A percentile compares a stretch with the other conserved stretches of the same genome.
phyloP scores from a whole-genome alignment of 2,113 vertebrate species.

The Hyla sarda region DNA sequence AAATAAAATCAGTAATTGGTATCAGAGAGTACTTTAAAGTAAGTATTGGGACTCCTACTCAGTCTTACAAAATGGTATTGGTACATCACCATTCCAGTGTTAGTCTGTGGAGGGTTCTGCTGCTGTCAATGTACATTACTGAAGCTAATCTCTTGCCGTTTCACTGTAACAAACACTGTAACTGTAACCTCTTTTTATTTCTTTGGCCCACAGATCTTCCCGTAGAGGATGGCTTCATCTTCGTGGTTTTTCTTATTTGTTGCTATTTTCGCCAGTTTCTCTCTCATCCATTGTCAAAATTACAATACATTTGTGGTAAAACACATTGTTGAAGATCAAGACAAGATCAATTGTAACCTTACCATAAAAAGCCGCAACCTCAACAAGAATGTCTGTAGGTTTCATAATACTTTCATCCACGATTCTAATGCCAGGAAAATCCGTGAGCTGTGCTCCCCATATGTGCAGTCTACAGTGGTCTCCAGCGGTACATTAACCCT shows the following conservation, averaged over 20 bases:
- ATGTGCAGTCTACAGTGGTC: not conserved
- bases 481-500: not conserved
- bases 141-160: not conserved
- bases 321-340: slow-evolving; percentile 39
- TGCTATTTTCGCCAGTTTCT: slow-evolving; percentile 5
- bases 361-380: slow-evolving; percentile 35
- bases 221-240: not conserved
- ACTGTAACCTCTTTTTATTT: slow-evolving; percentile 6
- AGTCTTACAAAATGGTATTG: too few relatives aligned
- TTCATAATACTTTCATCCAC: slow-evolving; percentile 48
- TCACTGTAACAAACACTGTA: not conserved
- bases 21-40: too few relatives aligned
- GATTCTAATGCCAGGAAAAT: slow-evolving; percentile 27
- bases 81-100: too few relatives aligned
- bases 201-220: not conserved
- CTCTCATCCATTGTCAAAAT: slow-evolving; percentile 1
- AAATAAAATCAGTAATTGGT: too few relatives aligned
- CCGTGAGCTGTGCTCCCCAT: not conserved
- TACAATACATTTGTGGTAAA: slow-evolving; percentile 17
- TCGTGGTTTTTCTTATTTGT: not conserved
- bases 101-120: not conserved
- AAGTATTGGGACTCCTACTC: too few relatives aligned
- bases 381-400: not conserved
- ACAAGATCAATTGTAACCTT: slow-evolving; percentile 34
- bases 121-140: too few relatives aligned